Percentiles rank a stretch among this genome's conserved stretches.
Conservation (phyloP, 2,113 vertebrate species). For the Pelobates fuscus region DNA sequence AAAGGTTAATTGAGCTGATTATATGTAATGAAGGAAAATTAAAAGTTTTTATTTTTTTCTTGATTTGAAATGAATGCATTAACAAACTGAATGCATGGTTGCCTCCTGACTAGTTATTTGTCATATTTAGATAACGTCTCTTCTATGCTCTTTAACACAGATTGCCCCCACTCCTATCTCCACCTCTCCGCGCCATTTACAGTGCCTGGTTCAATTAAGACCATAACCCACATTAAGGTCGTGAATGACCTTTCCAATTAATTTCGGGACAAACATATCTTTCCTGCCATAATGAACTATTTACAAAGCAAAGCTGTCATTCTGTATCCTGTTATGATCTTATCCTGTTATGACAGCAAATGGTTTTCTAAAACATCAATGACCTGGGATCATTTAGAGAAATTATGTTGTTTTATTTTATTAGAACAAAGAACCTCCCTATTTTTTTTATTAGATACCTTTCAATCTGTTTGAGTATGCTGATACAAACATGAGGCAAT, state of each 20-base stretch:
- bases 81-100: conserved; percentile 56
- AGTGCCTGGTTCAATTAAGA: conserved; percentile 51
- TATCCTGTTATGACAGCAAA: background rate
- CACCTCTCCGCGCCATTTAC: conserved; percentile 37
- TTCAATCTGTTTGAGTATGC: no score
- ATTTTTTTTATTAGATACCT: no score
- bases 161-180: conserved; percentile 46
- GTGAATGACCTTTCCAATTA: conserved; percentile 33
- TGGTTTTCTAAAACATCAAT: no score
- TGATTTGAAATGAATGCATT: conserved; percentile 57
- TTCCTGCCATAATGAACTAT: conserved; percentile 24
- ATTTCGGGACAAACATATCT: conserved; percentile 26
- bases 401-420: no score
- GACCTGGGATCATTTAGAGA: no score
- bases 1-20: conserved; percentile 74
- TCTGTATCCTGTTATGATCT: conserved; percentile 19
- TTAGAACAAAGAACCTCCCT: no score
- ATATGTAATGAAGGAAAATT: conserved; percentile 73
- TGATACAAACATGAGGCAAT: no score
- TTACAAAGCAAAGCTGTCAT: conserved; percentile 22
- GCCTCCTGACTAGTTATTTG: conserved; percentile 57
- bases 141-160: conserved; percentile 48
- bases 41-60: conserved; percentile 57
- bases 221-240: conserved; percentile 50
- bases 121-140: conserved; percentile 54